Percentiles rank a stretch among this genome's conserved stretches.
Evolutionary conservation across 92 coral and sea anemone species (phyloP).

Genomic region (Zoanthus sociatus): DNA sequence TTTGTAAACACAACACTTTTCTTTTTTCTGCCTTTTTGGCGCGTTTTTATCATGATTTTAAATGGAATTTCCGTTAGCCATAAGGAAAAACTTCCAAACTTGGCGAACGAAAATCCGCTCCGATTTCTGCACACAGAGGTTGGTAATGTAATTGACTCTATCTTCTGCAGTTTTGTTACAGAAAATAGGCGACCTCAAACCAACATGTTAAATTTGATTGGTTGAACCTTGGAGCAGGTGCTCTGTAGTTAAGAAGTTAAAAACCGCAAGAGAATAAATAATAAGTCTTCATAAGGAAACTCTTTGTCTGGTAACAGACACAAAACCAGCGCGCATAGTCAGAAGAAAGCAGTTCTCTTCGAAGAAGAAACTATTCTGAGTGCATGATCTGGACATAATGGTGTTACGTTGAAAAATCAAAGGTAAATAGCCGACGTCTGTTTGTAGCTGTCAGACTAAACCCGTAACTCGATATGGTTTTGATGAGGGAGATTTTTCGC

Average conservation of each 20-base stretch:
- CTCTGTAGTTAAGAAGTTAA: conserved; percentile 14
- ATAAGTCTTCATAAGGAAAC: conserved; percentile 3
- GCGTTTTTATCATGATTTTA: conserved; percentile 24
- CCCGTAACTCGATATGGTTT: too few species aligned
- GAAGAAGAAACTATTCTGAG: neutral
- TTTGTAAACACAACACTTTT: conserved; percentile 49
- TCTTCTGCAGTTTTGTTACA: conserved; percentile 10
- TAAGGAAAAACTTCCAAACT: neutral
- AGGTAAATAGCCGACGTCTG: too few species aligned
- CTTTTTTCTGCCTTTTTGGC: conserved; percentile 13
- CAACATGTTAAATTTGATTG: conserved; percentile 22
- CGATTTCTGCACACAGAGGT: conserved; percentile 14
- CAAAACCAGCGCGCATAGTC: conserved; percentile 1
- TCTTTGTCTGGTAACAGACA: neutral
- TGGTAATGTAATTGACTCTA: conserved; percentile 2
- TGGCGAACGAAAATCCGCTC: neutral
- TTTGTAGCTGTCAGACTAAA: too few species aligned
- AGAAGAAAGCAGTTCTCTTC: neutral
- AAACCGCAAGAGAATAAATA: conserved; percentile 46
- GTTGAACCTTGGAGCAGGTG: conserved; percentile 23
- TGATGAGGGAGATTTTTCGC: too few species aligned
- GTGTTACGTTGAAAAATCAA: neutral
- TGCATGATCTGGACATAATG: neutral
- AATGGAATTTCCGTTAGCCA: neutral
- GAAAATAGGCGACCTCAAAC: conserved; percentile 27